phyloP scores from a whole-genome alignment of 1,140 invertebrate species.

The Pectinophora gossypiella region DNA sequence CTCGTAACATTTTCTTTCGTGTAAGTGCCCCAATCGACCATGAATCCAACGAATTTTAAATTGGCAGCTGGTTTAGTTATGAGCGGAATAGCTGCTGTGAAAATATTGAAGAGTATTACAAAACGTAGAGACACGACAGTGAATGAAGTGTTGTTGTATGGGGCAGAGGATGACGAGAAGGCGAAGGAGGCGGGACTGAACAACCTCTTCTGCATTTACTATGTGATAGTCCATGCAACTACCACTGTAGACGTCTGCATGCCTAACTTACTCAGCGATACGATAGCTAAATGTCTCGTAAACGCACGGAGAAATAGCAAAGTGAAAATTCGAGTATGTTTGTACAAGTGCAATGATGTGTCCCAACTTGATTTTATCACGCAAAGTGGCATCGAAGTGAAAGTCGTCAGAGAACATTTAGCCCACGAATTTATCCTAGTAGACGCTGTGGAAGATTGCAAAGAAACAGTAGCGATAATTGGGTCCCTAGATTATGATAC shows the following conservation, averaged over 20 bases:
- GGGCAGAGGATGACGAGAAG: conserved; percentile 27
- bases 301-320: conserved; percentile 33
- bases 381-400: conserved; percentile 39
- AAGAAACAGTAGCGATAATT: conserved; percentile 39
- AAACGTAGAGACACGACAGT: no score
- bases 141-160: conserved; percentile 55
- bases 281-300: conserved; percentile 41
- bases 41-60: no score
- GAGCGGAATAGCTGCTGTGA: no score
- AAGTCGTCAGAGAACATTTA: conserved; percentile 34
- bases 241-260: conserved; percentile 41
- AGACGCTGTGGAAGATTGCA: conserved; percentile 23
- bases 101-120: no score
- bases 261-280: conserved; percentile 41
- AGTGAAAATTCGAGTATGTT: conserved; percentile 32
- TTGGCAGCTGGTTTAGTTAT: no score
- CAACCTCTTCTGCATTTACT: conserved; percentile 48
- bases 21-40: no score
- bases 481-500: conserved; percentile 48
- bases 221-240: conserved; percentile 36
- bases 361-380: conserved; percentile 21
- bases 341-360: conserved; percentile 34
- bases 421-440: conserved; percentile 56
- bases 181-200: conserved; percentile 36
- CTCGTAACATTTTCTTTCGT: no score